Percentiles rank a stretch among this genome's conserved stretches.
Conservation (phyloP, 2,888 invertebrate genomes). For the Cataglyphis albicans region DNA sequence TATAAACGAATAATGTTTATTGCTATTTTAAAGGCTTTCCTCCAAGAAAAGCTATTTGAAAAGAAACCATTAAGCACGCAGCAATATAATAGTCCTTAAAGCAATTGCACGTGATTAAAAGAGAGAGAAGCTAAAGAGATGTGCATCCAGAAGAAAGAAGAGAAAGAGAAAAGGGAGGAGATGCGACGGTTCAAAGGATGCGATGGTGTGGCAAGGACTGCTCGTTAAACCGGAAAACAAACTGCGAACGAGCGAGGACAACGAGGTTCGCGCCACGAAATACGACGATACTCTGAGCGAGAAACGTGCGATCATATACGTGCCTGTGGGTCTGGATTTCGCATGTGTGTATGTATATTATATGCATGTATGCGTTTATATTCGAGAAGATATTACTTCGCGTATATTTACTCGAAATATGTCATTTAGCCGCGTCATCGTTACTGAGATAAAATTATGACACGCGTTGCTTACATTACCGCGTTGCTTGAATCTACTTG, state of each 20-base stretch:
- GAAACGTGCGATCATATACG: conserved; percentile 16
- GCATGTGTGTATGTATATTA: not conserved
- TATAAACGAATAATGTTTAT: conserved; percentile 18
- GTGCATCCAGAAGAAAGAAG: conserved; percentile 8
- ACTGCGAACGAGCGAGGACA: conserved; percentile 63
- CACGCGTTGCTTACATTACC: not conserved
- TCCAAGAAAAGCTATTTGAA: not conserved
- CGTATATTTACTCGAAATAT: conserved; percentile 43
- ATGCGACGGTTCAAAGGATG: conserved; percentile 66
- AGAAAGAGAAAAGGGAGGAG: conserved; percentile 15
- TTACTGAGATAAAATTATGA: conserved; percentile 47
- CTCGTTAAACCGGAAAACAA: conserved; percentile 77
- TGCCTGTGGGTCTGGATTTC: not conserved
- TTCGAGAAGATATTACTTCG: conserved; percentile 37
- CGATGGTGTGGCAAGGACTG: conserved; percentile 75
- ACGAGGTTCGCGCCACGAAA: conserved; percentile 12
- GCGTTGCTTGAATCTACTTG: conserved; percentile 32
- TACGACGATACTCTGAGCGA: conserved; percentile 14
- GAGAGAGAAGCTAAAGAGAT: conserved; percentile 44
- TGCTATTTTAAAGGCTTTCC: not conserved
- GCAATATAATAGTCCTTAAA: conserved; percentile 53
- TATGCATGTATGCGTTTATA: not conserved
- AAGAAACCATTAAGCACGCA: conserved; percentile 10
- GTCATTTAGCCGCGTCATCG: conserved; percentile 40
- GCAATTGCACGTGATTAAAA: conserved; percentile 54